phyloP scores from a whole-genome alignment of 1,140 invertebrate species.

The Rhopalosiphum maidis region DNA sequence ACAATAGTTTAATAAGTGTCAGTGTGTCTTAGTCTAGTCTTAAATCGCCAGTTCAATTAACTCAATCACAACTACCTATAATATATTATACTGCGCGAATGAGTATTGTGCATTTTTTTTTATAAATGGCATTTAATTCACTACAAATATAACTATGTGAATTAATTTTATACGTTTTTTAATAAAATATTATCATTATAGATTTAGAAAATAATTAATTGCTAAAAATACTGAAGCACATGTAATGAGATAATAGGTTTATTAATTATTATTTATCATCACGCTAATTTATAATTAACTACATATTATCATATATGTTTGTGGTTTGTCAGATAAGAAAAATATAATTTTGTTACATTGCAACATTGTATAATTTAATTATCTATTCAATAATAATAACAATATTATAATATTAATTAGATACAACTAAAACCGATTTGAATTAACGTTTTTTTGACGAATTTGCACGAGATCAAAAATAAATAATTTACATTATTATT shows the following conservation, averaged over 20 bases:
- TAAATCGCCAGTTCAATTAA: background rate
- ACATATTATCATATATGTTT: background rate
- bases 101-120: too few species aligned
- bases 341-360: background rate
- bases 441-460: background rate
- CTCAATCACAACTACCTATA: background rate
- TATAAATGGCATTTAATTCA: background rate
- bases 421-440: background rate
- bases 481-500: background rate
- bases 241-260: background rate
- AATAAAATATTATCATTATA: background rate
- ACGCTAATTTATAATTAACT: background rate
- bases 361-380: background rate
- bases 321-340: background rate
- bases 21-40: background rate
- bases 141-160: background rate
- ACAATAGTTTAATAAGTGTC: background rate
- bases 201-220: background rate
- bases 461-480: background rate
- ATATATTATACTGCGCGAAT: background rate
- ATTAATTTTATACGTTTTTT: too few species aligned
- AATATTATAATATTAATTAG: conserved; percentile 6
- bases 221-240: background rate
- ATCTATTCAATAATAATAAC: conserved; percentile 2
- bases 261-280: conserved; percentile 7